Base-by-base conservation (phyloP, 2,888 invertebrate genomes). In the Ecdyonurus torrentis region DNA sequence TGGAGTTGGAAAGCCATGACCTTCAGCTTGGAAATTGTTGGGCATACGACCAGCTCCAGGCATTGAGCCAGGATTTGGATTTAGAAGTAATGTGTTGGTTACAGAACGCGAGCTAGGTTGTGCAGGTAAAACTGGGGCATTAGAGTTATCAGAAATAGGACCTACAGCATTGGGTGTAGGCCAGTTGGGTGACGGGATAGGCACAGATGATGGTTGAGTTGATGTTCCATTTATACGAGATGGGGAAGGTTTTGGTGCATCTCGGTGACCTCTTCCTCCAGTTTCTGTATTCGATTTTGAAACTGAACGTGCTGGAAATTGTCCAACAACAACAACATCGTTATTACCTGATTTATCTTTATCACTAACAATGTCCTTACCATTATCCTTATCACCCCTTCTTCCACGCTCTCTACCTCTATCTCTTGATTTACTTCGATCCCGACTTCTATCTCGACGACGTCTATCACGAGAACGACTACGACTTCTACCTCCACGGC, bases 391-490 rank as follows among this genome's bases (percentile, higher is more conserved):
- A 7, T 63, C 62, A n/a, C 25, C 19, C 2, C 55, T 25, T 15
- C 59, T 55, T 18, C 60, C 50, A 25, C 60, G 59, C 18, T 52
- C 60, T n/a, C 63, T 24, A 20, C 60, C 63, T 25, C 59, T 63
- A 20, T 61, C 63, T 15, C 58, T 61, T 1, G 55, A 55, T 19
- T 59, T 59, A n/a, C 60, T 60, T 20, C 65, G 61, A 62, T 60
- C 61, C 52, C 63, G 23, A 18, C 63, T 60, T 55, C 65, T 58
- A 23, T 62, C 61, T 19, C 64, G 58, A 20, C 66, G 25, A 18
- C 52, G 53, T 2, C 67, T 58, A 59, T 63, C 52, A 60, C 65
- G 52, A n/a, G 53, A 64, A 65, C 64, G 65, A 65, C 67, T 60
- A 58, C 63, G 61, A 22, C 37, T 64, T 66, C 66, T 64, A 64